Evolutionary conservation across 2,797 vertebrate genomes (phyloP).

Genomic region (Hoplostethus mediterraneus): DNA sequence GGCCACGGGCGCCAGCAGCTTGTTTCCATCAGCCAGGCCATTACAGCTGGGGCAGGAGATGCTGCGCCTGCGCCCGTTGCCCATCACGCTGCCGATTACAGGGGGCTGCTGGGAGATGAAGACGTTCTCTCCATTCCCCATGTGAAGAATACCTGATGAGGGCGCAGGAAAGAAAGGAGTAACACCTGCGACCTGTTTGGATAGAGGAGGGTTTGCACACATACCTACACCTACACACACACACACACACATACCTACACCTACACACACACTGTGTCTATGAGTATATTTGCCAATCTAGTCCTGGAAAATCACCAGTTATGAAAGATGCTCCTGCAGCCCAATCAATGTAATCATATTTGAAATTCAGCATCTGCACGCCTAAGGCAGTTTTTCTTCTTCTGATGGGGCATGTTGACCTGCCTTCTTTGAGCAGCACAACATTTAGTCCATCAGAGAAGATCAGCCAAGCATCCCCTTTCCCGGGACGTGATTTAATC

Average conservation of each 20-base stretch:
- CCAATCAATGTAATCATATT: slow-evolving; percentile 72
- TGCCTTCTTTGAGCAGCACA: slow-evolving; percentile 62
- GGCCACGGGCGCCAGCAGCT: slow-evolving; percentile 95
- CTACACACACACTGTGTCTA: slow-evolving; percentile 3
- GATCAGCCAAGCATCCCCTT: slow-evolving; percentile 72
- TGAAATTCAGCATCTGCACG: slow-evolving; percentile 72
- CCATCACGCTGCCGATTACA: slow-evolving; percentile 97
- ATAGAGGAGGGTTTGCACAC: slow-evolving; percentile 8
- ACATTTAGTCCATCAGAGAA: slow-evolving; percentile 75
- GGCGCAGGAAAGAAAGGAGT: slow-evolving; percentile 42
- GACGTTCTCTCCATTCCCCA: slow-evolving; percentile 97
- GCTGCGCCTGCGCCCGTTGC: slow-evolving; percentile 94
- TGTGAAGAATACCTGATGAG: slow-evolving; percentile 94
- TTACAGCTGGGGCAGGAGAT: slow-evolving; percentile 99
- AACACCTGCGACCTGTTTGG: slow-evolving; percentile 41
- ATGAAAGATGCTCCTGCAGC: slow-evolving; percentile 64
- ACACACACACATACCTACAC: neutral
- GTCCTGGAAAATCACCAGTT: slow-evolving; percentile 57
- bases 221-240: slow-evolving; percentile 8
- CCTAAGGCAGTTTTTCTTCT: slow-evolving; percentile 48
- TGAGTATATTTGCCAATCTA: slow-evolving; percentile 41
- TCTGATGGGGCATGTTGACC: slow-evolving; percentile 59
- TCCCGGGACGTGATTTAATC: slow-evolving; percentile 76
- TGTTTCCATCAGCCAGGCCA: slow-evolving; percentile 97
- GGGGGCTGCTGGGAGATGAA: slow-evolving; percentile 99